Base-by-base conservation (phyloP, 1,140 invertebrate species). In the Aporrectodea caliginosa region DNA sequence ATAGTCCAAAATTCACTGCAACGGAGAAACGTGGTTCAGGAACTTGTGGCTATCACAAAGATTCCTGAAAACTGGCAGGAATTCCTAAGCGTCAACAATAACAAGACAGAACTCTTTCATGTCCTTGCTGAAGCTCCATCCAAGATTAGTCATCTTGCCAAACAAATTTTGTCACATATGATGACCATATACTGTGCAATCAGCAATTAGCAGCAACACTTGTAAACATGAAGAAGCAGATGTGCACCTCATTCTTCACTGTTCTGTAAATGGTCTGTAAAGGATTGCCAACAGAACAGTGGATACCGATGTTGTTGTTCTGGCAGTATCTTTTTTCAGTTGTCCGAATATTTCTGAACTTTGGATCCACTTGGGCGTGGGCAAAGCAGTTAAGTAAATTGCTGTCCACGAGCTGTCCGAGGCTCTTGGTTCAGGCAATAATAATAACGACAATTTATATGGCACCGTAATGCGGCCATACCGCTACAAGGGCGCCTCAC, bases 151-250 rank as follows among this genome's bases (percentile, higher is more conserved):
- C 70, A n/a, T 12, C 31, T 14, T 27, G n/a, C n/a, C 2, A 14
- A 27, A 27, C 2, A 32, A 72, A 27, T 2, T 72, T 29, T 2
- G 32, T 27, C 6, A 72, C 70, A 12, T 2, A 12, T 27, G 14
- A 32, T 32, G 32, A 27, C 2, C 27, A 29, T 29, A n/a, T 72
- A 2, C 2, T 72, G 27, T 2, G 6, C 27, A 16, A 71, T 69
- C 2, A 12, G 2, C 22, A 69, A n/a, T 2, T 30, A 22, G 14
- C 1, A n/a, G 82, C 58, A 29, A 73, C 30, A 75, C 83, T n/a
- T 83, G 82, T 77, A 81, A 77, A 43, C 84, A 85, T 58, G 82
- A 84, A 78, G 83, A 85, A 78, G 84, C 84, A 12, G 84, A 85
- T 71, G 80, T 78, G 2, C 69, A 79, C n/a, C 75, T 85, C 1